Percentiles rank a stretch among this genome's conserved stretches.
Evolutionary conservation across 2,888 invertebrate species (phyloP).

Genomic region (Ecliptopera silaceata): DNA sequence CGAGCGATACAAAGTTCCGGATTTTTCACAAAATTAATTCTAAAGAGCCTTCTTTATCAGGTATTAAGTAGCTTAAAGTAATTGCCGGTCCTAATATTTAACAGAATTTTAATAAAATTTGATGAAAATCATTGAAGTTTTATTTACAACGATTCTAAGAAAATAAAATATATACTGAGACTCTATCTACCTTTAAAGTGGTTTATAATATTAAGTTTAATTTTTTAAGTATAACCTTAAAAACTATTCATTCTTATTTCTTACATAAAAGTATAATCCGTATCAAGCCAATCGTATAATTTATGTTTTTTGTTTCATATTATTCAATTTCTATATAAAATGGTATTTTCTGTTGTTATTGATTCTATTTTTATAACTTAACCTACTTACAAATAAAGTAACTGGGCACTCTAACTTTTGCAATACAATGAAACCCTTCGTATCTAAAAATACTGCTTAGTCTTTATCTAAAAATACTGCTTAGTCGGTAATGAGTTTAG

Average conservation of each 20-base stretch:
- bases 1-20: constrained; percentile 32
- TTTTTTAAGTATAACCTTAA: no score
- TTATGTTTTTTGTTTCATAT: no score
- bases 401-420: no score
- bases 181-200: background rate
- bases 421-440: no score
- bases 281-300: no score
- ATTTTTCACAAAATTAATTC: constrained; percentile 33
- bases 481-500: constrained; percentile 6
- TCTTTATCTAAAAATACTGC: background rate
- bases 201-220: background rate
- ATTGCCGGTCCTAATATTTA: background rate
- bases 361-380: no score
- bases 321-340: no score
- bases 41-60: constrained; percentile 29
- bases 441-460: no score
- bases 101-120: background rate
- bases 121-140: background rate
- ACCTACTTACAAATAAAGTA: no score
- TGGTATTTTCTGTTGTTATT: no score
- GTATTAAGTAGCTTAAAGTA: constrained; percentile 25
- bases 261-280: no score
- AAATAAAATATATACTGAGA: background rate
- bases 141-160: background rate
- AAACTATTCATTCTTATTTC: no score